Conservation (phyloP, 2,888 invertebrate species). For the Pachymerium ferrugineum region DNA sequence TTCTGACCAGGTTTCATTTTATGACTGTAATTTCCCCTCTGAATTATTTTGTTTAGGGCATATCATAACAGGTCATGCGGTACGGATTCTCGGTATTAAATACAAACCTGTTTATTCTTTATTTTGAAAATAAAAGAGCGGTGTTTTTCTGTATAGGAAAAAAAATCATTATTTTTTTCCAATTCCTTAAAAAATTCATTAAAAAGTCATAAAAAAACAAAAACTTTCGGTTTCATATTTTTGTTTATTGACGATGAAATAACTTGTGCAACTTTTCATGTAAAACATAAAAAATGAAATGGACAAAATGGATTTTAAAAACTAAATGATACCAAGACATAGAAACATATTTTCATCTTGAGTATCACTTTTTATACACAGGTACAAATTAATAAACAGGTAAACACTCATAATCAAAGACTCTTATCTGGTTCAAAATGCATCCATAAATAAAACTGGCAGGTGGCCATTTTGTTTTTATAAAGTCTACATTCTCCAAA, state of each 20-base stretch:
- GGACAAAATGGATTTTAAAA: background rate
- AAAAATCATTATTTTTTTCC: no score
- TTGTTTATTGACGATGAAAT: slow-evolving; percentile 16
- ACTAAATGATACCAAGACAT: slow-evolving; percentile 22
- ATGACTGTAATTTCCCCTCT: background rate
- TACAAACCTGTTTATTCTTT: no score
- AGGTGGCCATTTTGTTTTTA: no score
- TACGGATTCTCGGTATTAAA: background rate
- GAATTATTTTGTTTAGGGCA: background rate
- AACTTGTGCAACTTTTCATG: background rate
- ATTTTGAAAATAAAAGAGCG: no score
- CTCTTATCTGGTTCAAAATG: background rate
- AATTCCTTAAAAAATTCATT: no score
- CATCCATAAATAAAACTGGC: background rate
- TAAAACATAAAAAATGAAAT: background rate
- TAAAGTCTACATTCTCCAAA: no score
- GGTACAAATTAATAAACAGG: background rate
- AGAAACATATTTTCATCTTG: slow-evolving; percentile 29
- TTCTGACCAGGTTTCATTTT: background rate
- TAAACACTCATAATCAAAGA: background rate
- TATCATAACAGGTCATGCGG: background rate
- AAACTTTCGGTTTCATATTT: background rate
- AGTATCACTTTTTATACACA: slow-evolving; percentile 27
- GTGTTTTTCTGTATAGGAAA: no score
- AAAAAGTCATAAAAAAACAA: no score